Evolutionary conservation across 2,888 invertebrate species (phyloP).

Genomic region (Drosophila sordidapex): DNA sequence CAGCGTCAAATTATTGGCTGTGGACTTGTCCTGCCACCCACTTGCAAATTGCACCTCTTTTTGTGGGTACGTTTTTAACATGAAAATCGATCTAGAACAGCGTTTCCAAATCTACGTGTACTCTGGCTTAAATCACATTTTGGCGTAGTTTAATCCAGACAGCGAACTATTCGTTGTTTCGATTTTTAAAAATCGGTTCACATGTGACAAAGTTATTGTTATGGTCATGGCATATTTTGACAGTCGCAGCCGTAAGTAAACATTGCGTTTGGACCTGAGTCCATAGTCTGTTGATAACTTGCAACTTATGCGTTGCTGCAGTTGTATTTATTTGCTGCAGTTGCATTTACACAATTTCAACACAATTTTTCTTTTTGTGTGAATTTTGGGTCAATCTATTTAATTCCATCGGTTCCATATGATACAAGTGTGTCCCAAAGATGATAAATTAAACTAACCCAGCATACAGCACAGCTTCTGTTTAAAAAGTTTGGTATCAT

Average conservation of each 20-base stretch:
- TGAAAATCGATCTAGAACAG: neutral
- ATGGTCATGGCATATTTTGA: neutral
- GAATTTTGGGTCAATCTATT: neutral
- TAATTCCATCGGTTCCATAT: neutral
- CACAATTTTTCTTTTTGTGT: neutral
- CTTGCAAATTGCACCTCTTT: neutral
- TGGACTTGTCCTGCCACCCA: conserved; percentile 7
- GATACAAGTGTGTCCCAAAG: neutral
- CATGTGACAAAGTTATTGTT: neutral
- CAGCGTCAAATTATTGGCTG: conserved; percentile 77
- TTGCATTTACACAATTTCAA: neutral
- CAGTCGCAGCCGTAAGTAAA: neutral
- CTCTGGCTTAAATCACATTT: neutral
- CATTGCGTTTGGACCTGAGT: neutral
- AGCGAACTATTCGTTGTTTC: neutral
- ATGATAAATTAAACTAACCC: neutral
- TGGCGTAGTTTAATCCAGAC: too few species aligned
- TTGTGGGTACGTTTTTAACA: neutral
- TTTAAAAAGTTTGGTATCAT: conserved; percentile 5
- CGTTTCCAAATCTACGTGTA: too few species aligned
- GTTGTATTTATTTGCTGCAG: too few species aligned
- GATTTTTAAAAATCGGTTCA: neutral
- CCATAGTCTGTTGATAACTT: neutral
- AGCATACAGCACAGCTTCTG: conserved; percentile 1
- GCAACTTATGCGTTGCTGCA: neutral